Evolutionary conservation across 2,888 invertebrate genomes (phyloP), one percentile per base, ranked within the genome.

Genomic region (Oxyteleia sp.): DNA sequence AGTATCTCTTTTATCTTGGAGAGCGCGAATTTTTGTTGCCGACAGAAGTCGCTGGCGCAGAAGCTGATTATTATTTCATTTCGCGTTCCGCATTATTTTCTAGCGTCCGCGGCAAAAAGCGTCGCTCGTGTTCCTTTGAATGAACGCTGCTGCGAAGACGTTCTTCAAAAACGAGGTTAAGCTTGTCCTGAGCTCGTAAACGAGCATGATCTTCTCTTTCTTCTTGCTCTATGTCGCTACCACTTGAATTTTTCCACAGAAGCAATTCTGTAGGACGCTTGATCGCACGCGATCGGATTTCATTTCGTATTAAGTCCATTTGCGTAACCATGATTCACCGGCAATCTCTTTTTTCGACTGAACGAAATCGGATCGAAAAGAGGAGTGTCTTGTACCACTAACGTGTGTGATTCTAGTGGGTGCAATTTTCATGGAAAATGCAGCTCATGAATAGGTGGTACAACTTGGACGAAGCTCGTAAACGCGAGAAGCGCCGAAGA

Each of bases 381-480:
- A 74, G 81, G 82, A 84, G 82, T 74, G 68, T 68, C 74, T 45
- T 53, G 81, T 75, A 82, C 69, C 45, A 79, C 84, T 84, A 84
- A 85, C 86, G 84, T 84, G 68, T 79, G 85, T 86, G 87, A 84
- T 88, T 84, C 84, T 80, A 78, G 68, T 64, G 82, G 86, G 88
- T 89, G 86, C 84, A 87, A 80, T 85, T 88, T 89, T 86, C 84
- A 85, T 84, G 85, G 86, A 85, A 89, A 89, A 88, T 86, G 82
- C 81, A 87, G 82, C 84, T 88, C 87, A 88, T 88, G 89, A 90
- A 87, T 90, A 88, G 86, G 79, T 86, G 84, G 76, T 83, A 72
- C 84, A 84, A 84, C 81, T 85, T 85, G 80, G 64, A 69, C 82
- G 85, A 84, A 87, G 84, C 83, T 87, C 82, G 87, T 88, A 84